phyloP scores from a whole-genome alignment of 2,113 vertebrate species.

The Lethenteron reissneri region DNA sequence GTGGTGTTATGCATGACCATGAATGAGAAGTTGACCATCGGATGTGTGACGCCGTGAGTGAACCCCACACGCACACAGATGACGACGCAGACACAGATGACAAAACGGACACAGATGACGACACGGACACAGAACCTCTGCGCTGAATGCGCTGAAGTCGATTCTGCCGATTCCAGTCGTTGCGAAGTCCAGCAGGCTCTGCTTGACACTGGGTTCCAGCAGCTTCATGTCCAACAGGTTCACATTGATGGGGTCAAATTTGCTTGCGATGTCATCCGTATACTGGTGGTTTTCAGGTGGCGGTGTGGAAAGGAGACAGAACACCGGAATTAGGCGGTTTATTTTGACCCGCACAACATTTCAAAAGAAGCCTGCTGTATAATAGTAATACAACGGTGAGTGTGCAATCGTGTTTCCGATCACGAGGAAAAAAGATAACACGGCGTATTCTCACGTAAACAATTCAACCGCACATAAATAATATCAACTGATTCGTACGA shows the following conservation, averaged over 20 bases:
- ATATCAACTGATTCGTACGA: neutral
- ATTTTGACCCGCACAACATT: slow-evolving; percentile 1
- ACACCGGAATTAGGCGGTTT: slow-evolving; percentile 4
- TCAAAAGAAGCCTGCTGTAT: neutral
- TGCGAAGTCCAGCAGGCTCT: slow-evolving; percentile 44
- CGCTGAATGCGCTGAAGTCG: slow-evolving; percentile 39
- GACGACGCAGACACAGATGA: too few species aligned
- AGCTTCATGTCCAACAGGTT: slow-evolving; percentile 40
- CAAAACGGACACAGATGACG: too few species aligned
- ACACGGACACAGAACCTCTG: slow-evolving; percentile 31
- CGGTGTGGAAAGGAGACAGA: slow-evolving; percentile 8
- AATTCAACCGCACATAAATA: neutral
- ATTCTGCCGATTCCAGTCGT: slow-evolving; percentile 38
- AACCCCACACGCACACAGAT: too few species aligned
- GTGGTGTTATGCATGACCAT: too few species aligned
- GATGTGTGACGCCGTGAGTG: too few species aligned
- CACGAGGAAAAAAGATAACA: neutral
- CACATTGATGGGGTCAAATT: slow-evolving; percentile 35
- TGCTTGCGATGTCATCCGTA: slow-evolving; percentile 29
- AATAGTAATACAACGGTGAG: neutral
- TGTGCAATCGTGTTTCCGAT: neutral
- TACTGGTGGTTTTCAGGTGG: slow-evolving; percentile 22
- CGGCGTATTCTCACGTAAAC: neutral
- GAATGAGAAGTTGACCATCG: too few species aligned
- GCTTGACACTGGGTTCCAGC: slow-evolving; percentile 38